Base-by-base conservation (phyloP, 1,140 invertebrate species). In the Acyrthosiphon pisum region DNA sequence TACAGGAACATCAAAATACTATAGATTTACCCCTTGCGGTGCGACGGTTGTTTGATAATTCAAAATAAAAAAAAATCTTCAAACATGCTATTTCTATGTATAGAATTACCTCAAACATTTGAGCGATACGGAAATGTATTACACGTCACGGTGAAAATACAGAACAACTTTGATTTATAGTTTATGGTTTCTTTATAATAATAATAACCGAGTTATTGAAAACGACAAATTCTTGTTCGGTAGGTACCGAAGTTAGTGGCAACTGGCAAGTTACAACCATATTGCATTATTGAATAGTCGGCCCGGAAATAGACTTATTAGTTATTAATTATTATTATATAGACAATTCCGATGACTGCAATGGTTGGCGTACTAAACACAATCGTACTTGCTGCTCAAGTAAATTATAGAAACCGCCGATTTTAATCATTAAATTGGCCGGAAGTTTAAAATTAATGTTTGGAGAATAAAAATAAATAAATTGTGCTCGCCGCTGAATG, bases 381-480 rank as follows among this genome's bases (percentile, higher is more conserved):
- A 44, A 92, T 81, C 76, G 68, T n/a, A 50, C 46, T 81, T 35
- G 46, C 22, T 35, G 46, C n/a, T 4, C 9, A 35, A 35, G 90
- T 76, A 48, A 91, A 91, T 76, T 48, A n/a, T 60, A 48, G 90
- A 91, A 91, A 91, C 41, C 37, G 41, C 14, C 41, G 60, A 91
- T 91, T 91, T 44, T 46, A 76, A 91, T 91, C 41, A 46, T 44
- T 91, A 91, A 91, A 91, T 81, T 91, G 60, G 41, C 60, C 90
- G 56, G 90, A 76, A 48, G 46, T n/a, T 83, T 53, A 35, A 92
- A 92, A 81, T 83, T 50, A 35, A 92, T 83, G 91, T 92, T 92
- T 84, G 2, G 44, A 37, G 50, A 92, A 83, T 83, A 50, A 92
- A 81, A 83, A 83, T 92, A 56, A 89, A 87, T 50, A 48, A 87